Conservation (phyloP, 2,113 vertebrate species). For the Platysteira castanea region DNA sequence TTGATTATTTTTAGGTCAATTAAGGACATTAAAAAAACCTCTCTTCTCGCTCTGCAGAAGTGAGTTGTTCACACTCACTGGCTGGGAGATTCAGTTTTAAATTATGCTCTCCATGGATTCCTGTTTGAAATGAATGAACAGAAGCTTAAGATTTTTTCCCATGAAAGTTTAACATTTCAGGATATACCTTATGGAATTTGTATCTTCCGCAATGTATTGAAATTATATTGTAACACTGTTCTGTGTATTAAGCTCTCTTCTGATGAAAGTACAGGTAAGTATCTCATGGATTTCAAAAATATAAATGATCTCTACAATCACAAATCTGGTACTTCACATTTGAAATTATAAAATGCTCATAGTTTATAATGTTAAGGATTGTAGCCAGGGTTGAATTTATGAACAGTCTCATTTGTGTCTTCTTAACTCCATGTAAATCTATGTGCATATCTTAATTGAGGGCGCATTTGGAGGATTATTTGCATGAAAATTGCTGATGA, state of each 20-base stretch:
- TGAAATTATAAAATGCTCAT: background rate
- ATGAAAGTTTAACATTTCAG: background rate
- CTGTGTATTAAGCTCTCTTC: background rate
- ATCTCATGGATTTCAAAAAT: background rate
- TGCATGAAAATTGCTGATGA: slow-evolving; percentile 65
- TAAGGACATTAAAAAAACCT: background rate
- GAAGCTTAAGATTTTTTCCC: background rate
- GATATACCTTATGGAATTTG: background rate
- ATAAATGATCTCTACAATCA: background rate
- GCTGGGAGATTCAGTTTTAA: background rate
- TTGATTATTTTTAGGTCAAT: background rate
- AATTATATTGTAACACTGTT: background rate
- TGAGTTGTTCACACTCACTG: background rate
- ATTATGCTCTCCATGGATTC: background rate
- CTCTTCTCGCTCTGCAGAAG: background rate
- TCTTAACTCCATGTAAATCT: slow-evolving; percentile 64
- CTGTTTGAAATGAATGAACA: background rate
- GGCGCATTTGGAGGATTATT: slow-evolving; percentile 27
- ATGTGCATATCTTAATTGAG: slow-evolving; percentile 63
- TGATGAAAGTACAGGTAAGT: background rate
- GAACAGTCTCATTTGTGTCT: slow-evolving; percentile 16
- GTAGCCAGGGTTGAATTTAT: background rate
- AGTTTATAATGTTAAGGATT: background rate
- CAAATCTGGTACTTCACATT: background rate
- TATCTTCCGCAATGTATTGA: background rate